Conservation (phyloP, 2,888 invertebrate genomes). For the Magallana nippona region DNA sequence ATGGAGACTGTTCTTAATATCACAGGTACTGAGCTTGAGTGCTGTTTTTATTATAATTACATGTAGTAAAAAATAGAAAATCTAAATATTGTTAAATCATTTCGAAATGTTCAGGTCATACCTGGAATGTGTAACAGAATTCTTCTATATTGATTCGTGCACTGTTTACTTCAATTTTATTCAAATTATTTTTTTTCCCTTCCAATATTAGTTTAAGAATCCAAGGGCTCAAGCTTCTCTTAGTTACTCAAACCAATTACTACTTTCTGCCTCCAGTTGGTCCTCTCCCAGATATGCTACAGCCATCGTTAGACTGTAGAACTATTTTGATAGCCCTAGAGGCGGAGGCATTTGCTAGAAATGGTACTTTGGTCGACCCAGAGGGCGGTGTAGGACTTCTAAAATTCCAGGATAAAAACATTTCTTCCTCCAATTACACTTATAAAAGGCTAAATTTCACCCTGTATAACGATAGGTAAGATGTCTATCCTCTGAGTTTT, state of each 20-base stretch:
- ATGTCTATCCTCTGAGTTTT: neutral
- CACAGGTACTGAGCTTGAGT: constrained; percentile 47
- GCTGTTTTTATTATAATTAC: too few relatives aligned
- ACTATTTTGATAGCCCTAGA: constrained; percentile 64
- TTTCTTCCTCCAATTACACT: constrained; percentile 16
- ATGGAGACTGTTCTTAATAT: constrained; percentile 53
- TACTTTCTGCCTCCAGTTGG: constrained; percentile 58
- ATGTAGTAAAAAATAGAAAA: too few relatives aligned
- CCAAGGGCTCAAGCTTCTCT: too few relatives aligned
- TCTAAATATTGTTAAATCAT: too few relatives aligned
- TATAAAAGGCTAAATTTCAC: constrained; percentile 41
- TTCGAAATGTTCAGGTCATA: too few relatives aligned
- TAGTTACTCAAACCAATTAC: too few relatives aligned
- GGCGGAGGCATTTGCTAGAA: constrained; percentile 58
- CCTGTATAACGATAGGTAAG: constrained; percentile 41
- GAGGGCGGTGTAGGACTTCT: constrained; percentile 64
- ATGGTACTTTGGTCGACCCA: constrained; percentile 57
- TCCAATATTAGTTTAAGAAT: too few relatives aligned
- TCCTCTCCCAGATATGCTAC: constrained; percentile 64
- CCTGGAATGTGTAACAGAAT: too few relatives aligned
- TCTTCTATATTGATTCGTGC: too few relatives aligned
- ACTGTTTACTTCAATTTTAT: too few relatives aligned
- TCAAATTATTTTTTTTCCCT: too few relatives aligned
- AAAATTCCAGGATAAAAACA: constrained; percentile 45
- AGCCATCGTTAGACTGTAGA: constrained; percentile 60